Evolutionary conservation across 2,113 vertebrate genomes (phyloP), one percentile per base, ranked within the genome.

Genomic region (Archocentrus centrarchus): DNA sequence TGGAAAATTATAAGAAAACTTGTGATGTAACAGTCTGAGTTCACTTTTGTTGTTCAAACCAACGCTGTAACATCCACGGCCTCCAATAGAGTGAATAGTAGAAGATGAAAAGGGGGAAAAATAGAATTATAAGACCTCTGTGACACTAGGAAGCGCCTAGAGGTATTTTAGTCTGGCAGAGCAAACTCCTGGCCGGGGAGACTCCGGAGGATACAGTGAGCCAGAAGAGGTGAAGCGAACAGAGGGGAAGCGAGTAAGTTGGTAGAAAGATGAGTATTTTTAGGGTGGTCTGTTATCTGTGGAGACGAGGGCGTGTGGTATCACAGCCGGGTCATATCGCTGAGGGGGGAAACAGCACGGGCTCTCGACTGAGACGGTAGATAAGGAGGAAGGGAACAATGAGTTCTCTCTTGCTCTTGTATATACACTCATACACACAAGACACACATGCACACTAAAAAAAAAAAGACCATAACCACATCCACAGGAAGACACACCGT

Each of bases 221-320:
- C 87, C 88, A 93, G 87, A 44, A 79, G 89, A 93, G 92, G 91
- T 90, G 91, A 91, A 88, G 59, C 77, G 86, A 88, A 93, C 81
- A 85, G 73, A 89, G 89, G 82, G 77, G 82, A 39, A 75, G 75
- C 79, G 59, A 47, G 81, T 37, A 15, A 39, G 81, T 79, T 57
- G 80, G 64, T 63, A 82, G 87, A 88, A 83, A 89, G 88, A 91
- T 77, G 80, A 75, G 85, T 93, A 93, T 94, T 94, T 94, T 94
- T 93, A 94, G 94, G 92, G 91, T 89, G 92, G 86, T 84, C 87
- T 93, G 87, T 92, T 94, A 93, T 93, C 91, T 85, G 82, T 11
- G 2, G 81, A 88, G 91, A 91, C 22, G 81, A 83, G 86, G 91
- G 83, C 53, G 20, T 66, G 79, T 1, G 32, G 88, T 91, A 92